Evolutionary conservation across 2,113 vertebrate species (phyloP), one percentile per base, ranked within the genome.

Genomic region (Irena cyanogastra): DNA sequence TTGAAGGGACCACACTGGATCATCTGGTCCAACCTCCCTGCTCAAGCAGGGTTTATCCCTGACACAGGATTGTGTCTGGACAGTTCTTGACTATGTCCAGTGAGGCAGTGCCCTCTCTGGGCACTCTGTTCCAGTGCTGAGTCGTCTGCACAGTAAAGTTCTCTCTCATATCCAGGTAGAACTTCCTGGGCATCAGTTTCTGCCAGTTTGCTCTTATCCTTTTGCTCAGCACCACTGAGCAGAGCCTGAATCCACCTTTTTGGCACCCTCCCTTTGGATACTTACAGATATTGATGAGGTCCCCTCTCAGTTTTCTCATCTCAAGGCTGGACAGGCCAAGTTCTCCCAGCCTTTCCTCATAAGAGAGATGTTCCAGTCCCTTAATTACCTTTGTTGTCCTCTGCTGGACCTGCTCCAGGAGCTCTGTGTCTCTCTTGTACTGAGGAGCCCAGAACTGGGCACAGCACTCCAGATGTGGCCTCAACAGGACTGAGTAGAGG

Each of bases 101-200:
- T 33, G 45, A 39, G n/a, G 39, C 13, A 30, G 19, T n/a, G n/a
- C n/a, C n/a, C 10, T 52, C 28, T 39, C 11, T 30, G 37, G 27
- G 16, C 10, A 59, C 2, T 1, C 39, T 60, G 16, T 53, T 21
- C 20, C 37, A 28, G 27, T 50, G 59, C 27, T 37, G 0, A 0
- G 19, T 39, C 44, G 52, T 28, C 26, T 20, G 19, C 60, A 44
- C 44, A 16, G 10, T 28, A 24, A 39, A 65, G 4, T 33, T 66
- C 16, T 59, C 74, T 23, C 37, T 72, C 18, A 37, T 19, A 13
- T 44, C 1, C 50, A 28, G 6, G 11, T 72, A 42, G 22, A 44
- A 8, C 8, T 72, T 42, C 6, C 17, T 50, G 42, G 8, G 30
- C 21, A 31, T 71, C 66, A 44, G 22, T 72, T 81, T 72, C 35